These are phyloP conservation scores for Acropternis orthonyx DNA, from an alignment of 2,797 vertebrate species.

Conservation along the genomic window DNA sequence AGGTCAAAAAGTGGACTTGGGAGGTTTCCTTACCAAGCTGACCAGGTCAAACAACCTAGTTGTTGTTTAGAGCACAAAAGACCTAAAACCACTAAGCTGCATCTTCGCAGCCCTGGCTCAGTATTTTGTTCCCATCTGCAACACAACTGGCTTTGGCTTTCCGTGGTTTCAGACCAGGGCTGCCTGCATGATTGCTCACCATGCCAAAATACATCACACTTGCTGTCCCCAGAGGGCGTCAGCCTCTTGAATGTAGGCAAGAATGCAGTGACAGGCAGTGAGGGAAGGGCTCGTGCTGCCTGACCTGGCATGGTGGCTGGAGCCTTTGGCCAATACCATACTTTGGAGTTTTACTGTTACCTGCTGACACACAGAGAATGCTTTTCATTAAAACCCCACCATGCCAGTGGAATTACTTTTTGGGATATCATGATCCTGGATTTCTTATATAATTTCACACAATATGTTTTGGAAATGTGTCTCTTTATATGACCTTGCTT, in stretches of 20 bases:
- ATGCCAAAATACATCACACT: neutral
- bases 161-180: neutral
- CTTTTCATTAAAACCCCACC: neutral
- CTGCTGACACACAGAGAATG: neutral
- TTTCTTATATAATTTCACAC: neutral
- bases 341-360: neutral
- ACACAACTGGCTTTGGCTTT: neutral
- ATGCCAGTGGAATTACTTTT: neutral
- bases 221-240: neutral
- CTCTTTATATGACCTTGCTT: neutral
- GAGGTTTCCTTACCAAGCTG: neutral
- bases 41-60: neutral
- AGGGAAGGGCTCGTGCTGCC: neutral
- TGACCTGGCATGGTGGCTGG: neutral
- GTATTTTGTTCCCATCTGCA: neutral
- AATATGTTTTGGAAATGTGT: neutral
- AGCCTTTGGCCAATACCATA: fast-evolving
- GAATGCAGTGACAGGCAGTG: neutral
- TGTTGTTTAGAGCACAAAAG: neutral
- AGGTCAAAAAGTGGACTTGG: neutral
- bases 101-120: fast-evolving
- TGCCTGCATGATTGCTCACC: too few relatives aligned
- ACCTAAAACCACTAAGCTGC: neutral
- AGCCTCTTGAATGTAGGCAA: neutral
- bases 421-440: neutral